Conservation (phyloP, 2,113 vertebrate genomes). For the Phaethon lepturus region DNA sequence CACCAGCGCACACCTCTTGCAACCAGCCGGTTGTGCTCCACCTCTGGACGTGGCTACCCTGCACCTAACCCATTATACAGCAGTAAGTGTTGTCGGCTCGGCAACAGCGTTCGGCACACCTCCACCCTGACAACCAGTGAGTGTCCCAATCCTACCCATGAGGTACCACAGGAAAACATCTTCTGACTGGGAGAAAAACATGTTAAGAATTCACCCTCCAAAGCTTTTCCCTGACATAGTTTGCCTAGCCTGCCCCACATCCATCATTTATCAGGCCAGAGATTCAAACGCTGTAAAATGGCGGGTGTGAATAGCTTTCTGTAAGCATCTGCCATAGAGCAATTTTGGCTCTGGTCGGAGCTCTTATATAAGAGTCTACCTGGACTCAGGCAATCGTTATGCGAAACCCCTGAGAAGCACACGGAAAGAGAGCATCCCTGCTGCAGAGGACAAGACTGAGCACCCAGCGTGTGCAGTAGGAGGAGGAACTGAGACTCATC, state of each 20-base stretch:
- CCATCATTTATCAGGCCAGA: background rate
- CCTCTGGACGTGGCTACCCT: background rate
- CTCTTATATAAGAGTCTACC: background rate
- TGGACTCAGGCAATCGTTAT: background rate
- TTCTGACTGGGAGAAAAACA: background rate
- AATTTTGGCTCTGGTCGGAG: background rate
- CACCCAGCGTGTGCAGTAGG: background rate
- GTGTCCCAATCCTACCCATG: background rate
- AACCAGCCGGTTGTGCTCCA: background rate
- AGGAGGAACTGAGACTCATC: background rate
- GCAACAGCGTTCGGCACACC: background rate
- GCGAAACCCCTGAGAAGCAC: background rate
- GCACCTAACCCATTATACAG: background rate
- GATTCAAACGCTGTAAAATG: background rate
- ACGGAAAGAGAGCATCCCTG: background rate
- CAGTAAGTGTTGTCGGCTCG: background rate
- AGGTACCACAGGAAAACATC: background rate
- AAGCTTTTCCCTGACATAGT: background rate
- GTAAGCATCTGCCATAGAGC: background rate
- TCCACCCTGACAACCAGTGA: background rate
- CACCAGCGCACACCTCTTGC: background rate
- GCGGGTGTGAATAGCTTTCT: background rate
- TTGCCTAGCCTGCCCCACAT: background rate
- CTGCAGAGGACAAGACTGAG: background rate
- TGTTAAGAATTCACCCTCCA: background rate